A percentile compares a stretch with the other conserved stretches of the same genome.
Conservation (phyloP, 2,113 vertebrate genomes). For the Chionis minor region DNA sequence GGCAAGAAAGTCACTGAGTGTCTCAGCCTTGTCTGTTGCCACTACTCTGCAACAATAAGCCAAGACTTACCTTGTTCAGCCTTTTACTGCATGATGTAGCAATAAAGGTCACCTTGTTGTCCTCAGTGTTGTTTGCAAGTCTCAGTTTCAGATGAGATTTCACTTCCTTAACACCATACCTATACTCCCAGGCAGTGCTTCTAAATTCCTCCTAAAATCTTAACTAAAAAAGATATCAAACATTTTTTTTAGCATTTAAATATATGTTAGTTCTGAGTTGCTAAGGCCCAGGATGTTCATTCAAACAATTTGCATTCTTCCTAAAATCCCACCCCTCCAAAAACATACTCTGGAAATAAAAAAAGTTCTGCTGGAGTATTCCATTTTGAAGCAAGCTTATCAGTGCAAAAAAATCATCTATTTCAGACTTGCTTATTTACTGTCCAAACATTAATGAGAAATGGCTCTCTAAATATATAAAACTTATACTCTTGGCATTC, state of each 20-base stretch:
- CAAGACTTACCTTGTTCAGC: neutral
- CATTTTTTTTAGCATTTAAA: neutral
- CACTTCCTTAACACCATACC: neutral
- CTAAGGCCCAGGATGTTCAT: neutral
- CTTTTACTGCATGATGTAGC: neutral
- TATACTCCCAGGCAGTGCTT: neutral
- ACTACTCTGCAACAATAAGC: neutral
- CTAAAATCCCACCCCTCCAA: neutral
- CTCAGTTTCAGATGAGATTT: neutral
- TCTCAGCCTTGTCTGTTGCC: neutral
- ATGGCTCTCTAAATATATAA: neutral
- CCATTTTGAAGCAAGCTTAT: neutral
- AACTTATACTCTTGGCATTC: neutral
- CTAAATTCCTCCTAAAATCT: neutral
- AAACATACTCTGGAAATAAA: neutral
- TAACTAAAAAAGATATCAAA: neutral
- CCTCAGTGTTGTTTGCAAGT: neutral
- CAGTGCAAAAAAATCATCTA: neutral
- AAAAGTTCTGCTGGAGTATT: neutral
- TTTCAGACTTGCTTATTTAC: neutral
- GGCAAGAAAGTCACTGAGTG: neutral
- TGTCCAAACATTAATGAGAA: neutral
- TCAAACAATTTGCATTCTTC: neutral
- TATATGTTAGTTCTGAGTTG: neutral
- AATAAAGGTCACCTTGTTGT: neutral